A percentile compares a stretch with the other conserved stretches of the same genome.
Evolutionary conservation across 30 jellyfish, hydroid and myxozoan species (phyloP).

Genomic region (Aurelia sp.): DNA sequence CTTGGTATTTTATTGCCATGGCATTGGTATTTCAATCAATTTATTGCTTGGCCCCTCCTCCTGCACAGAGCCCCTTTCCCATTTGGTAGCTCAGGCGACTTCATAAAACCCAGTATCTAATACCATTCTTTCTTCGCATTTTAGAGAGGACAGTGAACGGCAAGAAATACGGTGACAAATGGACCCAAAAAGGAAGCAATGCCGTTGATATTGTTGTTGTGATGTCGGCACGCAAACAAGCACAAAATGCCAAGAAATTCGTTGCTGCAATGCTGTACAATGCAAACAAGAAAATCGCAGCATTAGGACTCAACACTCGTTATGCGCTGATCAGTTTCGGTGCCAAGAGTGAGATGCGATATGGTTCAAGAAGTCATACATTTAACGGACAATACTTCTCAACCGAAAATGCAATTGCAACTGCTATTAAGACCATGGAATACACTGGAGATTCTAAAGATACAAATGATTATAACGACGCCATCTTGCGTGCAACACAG

Average conservation of each 20-base stretch:
- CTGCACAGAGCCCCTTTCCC: too few species aligned
- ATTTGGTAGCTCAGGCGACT: too few species aligned
- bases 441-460: constrained; percentile 72
- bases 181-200: constrained; percentile 73
- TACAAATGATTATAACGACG: constrained; percentile 85
- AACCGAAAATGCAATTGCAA: constrained; percentile 45
- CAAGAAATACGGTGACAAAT: constrained; percentile 22
- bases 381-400: constrained; percentile 77
- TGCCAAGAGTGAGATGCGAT: constrained; percentile 67
- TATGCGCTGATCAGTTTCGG: constrained; percentile 96
- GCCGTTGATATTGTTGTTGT: constrained; percentile 85
- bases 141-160: background rate
- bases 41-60: too few species aligned
- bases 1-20: too few species aligned
- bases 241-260: constrained; percentile 20
- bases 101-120: too few species aligned
- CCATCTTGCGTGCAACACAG: constrained; percentile 72
- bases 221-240: constrained; percentile 78
- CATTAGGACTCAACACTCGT: constrained; percentile 78
- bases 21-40: too few species aligned
- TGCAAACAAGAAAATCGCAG: constrained; percentile 37
- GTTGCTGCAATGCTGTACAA: constrained; percentile 66
- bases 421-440: constrained; percentile 80
- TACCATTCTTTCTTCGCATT: background rate
- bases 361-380: constrained; percentile 82